Evolutionary conservation across 1,140 invertebrate genomes (phyloP), one percentile per base, ranked within the genome.

Genomic region (Trichonephila inaurata): DNA sequence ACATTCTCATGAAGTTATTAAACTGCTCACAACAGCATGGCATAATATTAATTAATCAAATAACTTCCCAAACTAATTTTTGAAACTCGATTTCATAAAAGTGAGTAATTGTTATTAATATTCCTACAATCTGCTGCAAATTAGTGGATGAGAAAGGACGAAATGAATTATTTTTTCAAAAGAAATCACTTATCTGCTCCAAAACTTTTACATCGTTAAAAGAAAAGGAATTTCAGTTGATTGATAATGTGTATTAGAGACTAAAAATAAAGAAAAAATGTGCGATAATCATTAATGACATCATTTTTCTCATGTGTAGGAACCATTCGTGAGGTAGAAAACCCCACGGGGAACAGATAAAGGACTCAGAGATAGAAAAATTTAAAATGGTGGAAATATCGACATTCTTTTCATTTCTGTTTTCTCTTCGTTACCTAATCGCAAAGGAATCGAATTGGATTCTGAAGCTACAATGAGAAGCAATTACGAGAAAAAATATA

Each of bases 41-140:
- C 69, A 24, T 28, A 72, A 72, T 72, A 7, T 28, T 24, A 72
- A 72, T 72, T 72, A 72, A 72, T 72, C 24, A 72, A 72, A 14
- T 16, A 72, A 72, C 24, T 33, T 72, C 24, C 14, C 14, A 33
- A 28, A 72, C 24, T 72, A 72, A 72, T 72, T 72, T 72, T 33
- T 24, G 4, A 72, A 72, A 72, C 69, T 72, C n/a, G n/a, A 72
- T 72, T 28, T 14, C 10, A 24, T 24, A 14, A 72, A 72, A 72
- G 21, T 66, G 64, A 66, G 64, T 66, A 66, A 66, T 72, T 33
- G 69, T 72, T 72, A 72, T 72, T 72, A 72, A 72, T 72, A 72
- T 14, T 72, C 69, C 2, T 72, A 10, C 24, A 24, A 33, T 14
- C 69, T 14, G 10, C n/a, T 28, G 69, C 69, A 72, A 72, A 72